Percentiles rank a stretch among this genome's conserved stretches.
These are phyloP conservation scores for Xenopus petersii DNA, from an alignment of 2,797 vertebrate genomes.

Conservation along the genomic window DNA sequence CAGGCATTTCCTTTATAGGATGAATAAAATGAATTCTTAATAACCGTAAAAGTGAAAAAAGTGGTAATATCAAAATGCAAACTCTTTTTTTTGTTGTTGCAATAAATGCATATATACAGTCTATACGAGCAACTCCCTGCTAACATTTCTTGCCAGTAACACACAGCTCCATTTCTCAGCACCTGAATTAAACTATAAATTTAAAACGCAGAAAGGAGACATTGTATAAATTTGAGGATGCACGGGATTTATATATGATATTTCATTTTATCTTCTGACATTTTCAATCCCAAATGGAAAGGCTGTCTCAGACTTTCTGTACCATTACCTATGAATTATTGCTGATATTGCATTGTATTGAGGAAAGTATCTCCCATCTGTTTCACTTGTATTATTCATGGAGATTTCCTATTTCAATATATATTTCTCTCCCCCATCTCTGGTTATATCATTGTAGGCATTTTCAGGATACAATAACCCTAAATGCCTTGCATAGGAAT, in stretches of 20 bases:
- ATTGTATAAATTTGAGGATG: background rate
- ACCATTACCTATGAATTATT: slow-evolving; percentile 19
- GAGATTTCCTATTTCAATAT: slow-evolving; percentile 8
- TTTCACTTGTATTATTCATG: slow-evolving; percentile 7
- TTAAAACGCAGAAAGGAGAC: too few relatives aligned
- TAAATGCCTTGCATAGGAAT: slow-evolving; percentile 67
- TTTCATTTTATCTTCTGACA: slow-evolving; percentile 1
- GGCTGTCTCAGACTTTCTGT: background rate
- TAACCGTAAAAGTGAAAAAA: too few relatives aligned
- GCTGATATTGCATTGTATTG: slow-evolving; percentile 3
- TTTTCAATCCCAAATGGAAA: background rate
- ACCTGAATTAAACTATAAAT: too few relatives aligned
- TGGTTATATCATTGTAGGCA: slow-evolving; percentile 32
- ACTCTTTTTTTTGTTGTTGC: too few relatives aligned
- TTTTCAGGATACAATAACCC: slow-evolving; percentile 34
- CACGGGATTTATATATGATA: background rate
- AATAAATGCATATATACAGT: too few relatives aligned
- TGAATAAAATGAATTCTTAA: too few relatives aligned
- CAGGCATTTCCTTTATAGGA: too few relatives aligned
- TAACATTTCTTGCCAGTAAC: too few relatives aligned
- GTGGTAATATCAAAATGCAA: too few relatives aligned
- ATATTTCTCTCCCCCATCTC: background rate
- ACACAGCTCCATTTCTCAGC: too few relatives aligned
- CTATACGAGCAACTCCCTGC: too few relatives aligned
- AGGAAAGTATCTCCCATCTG: background rate